Percentiles rank a stretch among this genome's conserved stretches.
Evolutionary conservation across 2,888 invertebrate species (phyloP).

Genomic region (Napeogenes inachia): DNA sequence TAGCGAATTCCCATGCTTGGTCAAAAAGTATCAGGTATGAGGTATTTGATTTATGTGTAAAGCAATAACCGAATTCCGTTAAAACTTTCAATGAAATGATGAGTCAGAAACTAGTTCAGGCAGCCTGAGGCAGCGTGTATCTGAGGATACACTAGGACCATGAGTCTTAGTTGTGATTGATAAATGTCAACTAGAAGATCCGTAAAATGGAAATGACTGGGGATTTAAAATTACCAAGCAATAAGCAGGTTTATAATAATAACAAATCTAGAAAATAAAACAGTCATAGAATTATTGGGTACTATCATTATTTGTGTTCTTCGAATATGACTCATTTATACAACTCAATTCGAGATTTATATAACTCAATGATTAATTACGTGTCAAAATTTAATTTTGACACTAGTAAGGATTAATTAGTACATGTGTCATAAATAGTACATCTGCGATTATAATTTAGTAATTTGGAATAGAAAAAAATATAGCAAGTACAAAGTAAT

Average conservation of each 20-base stretch:
- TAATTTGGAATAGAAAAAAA: not conserved
- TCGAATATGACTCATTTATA: not conserved
- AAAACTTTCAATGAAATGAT: constrained; percentile 32
- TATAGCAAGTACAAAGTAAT: not conserved
- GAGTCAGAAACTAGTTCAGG: constrained; percentile 34
- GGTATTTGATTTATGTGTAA: constrained; percentile 8
- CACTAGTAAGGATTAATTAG: constrained; percentile 4
- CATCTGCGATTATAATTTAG: not conserved
- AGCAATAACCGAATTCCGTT: constrained; percentile 24
- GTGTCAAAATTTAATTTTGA: constrained; percentile 1
- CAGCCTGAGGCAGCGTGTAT: not conserved
- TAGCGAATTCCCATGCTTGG: not conserved
- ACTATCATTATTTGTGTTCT: too few relatives aligned
- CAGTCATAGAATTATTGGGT: too few relatives aligned
- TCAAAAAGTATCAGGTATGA: not conserved
- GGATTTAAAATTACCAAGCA: too few relatives aligned
- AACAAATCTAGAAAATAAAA: too few relatives aligned
- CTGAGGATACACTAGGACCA: not conserved
- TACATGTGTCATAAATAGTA: not conserved
- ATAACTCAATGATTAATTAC: not conserved
- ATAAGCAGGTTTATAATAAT: too few relatives aligned
- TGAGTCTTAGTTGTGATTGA: too few relatives aligned
- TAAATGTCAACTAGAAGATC: too few relatives aligned
- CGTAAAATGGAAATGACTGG: too few relatives aligned
- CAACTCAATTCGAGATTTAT: not conserved